phyloP scores from a whole-genome alignment of 2,888 invertebrate species.

The Halocaridina rubra region DNA sequence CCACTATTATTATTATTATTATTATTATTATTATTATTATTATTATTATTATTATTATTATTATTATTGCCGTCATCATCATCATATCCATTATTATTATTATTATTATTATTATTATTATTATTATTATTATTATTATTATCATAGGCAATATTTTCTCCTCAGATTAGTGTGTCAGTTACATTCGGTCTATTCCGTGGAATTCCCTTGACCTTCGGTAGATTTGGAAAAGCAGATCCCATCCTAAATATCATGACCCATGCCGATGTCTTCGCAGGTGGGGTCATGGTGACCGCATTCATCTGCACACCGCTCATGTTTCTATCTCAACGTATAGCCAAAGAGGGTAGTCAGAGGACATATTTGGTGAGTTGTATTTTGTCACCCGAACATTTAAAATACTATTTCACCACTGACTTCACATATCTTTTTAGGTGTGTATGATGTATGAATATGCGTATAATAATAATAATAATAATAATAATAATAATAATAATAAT shows the following conservation, averaged over 20 bases:
- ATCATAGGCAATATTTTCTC: neutral
- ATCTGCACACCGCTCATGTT: too few relatives aligned
- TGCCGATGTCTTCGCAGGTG: too few relatives aligned
- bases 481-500: neutral
- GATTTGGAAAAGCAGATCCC: too few relatives aligned
- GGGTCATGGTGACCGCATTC: too few relatives aligned
- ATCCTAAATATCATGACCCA: too few relatives aligned
- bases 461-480: neutral
- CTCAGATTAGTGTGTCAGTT: too few relatives aligned
- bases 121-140: neutral
- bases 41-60: neutral
- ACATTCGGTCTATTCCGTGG: too few relatives aligned
- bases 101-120: neutral
- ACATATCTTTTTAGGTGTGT: neutral
- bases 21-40: neutral
- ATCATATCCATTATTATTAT: neutral
- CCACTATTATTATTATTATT: neutral
- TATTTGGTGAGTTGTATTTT: too few relatives aligned
- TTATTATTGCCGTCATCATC: neutral
- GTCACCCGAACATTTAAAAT: too few relatives aligned
- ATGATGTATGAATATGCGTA: neutral
- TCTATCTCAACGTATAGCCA: too few relatives aligned
- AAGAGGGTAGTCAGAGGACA: too few relatives aligned
- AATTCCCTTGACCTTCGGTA: too few relatives aligned
- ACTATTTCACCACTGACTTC: neutral